phyloP scores from a whole-genome alignment of 2,797 vertebrate species.

The Serranus cabrilla region DNA sequence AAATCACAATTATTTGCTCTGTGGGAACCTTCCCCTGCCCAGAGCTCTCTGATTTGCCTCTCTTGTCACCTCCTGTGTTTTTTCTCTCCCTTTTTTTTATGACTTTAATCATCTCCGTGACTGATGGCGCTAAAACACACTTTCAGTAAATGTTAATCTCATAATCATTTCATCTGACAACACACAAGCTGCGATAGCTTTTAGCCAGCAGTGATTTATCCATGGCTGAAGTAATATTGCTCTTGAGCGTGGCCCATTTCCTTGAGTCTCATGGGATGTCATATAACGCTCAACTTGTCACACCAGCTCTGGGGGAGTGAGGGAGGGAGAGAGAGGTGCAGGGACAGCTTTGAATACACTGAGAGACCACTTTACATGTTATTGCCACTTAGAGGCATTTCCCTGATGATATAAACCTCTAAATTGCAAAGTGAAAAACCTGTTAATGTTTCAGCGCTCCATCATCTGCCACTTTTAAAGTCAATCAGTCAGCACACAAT shows the following conservation, averaged over 20 bases:
- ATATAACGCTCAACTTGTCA: slow-evolving; percentile 58
- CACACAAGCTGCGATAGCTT: slow-evolving; percentile 32
- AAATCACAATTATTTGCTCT: background rate
- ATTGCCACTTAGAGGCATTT: slow-evolving; percentile 62
- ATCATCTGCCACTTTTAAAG: slow-evolving; percentile 62
- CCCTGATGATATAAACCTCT: slow-evolving; percentile 59
- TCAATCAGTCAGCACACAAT: slow-evolving; percentile 63
- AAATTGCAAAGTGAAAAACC: slow-evolving; percentile 70
- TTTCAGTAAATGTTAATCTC: slow-evolving; percentile 55
- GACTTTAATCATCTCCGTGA: slow-evolving; percentile 52
- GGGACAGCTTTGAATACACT: slow-evolving; percentile 52
- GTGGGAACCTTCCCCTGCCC: background rate
- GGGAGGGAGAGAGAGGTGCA: slow-evolving; percentile 4
- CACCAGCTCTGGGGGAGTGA: background rate
- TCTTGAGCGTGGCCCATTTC: slow-evolving; percentile 57
- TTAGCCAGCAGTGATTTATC: slow-evolving; percentile 64
- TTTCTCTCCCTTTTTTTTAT: background rate
- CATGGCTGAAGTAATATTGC: slow-evolving; percentile 49
- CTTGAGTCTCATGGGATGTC: slow-evolving; percentile 49
- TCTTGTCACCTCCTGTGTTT: background rate
- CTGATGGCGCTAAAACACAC: slow-evolving; percentile 59
- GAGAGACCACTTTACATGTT: slow-evolving; percentile 63
- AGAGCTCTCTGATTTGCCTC: slow-evolving; percentile 11
- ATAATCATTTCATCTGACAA: slow-evolving; percentile 62
- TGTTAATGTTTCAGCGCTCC: slow-evolving; percentile 57